Percentiles rank a stretch among this genome's conserved stretches.
These are phyloP conservation scores for Ecdyonurus torrentis DNA, from an alignment of 2,888 invertebrate genomes.

Conservation along the genomic window DNA sequence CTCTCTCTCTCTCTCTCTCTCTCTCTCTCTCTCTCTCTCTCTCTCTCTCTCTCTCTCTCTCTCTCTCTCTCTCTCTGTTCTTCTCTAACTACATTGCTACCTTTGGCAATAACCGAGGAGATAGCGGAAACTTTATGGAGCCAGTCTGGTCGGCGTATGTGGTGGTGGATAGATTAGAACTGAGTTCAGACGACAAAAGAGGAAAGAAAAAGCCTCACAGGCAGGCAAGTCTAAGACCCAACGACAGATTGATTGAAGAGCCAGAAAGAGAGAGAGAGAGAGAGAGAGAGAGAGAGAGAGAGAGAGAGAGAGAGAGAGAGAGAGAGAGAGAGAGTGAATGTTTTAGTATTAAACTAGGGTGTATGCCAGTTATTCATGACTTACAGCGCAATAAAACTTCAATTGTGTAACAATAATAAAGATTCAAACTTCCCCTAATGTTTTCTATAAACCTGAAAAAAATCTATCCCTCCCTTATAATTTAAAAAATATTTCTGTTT, in stretches of 20 bases:
- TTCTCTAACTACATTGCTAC: no score
- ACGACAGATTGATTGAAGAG: neutral
- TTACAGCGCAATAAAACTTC: neutral
- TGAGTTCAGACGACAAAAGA: neutral
- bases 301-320: neutral
- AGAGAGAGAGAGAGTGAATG: neutral
- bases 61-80: no score
- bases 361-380: neutral
- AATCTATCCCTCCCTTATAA: no score
- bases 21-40: no score
- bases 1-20: no score
- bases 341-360: neutral
- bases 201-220: no score
- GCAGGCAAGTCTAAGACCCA: no score
- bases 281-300: neutral
- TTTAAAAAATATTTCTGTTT: no score
- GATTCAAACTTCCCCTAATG: neutral
- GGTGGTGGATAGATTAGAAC: neutral
- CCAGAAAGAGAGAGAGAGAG: neutral
- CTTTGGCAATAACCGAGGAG: neutral
- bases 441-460: no score
- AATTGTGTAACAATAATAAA: neutral
- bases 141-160: neutral
- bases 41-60: no score
- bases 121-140: neutral